Evolutionary conservation across 2,113 vertebrate species (phyloP).

Genomic region (Pelecanus crispus): DNA sequence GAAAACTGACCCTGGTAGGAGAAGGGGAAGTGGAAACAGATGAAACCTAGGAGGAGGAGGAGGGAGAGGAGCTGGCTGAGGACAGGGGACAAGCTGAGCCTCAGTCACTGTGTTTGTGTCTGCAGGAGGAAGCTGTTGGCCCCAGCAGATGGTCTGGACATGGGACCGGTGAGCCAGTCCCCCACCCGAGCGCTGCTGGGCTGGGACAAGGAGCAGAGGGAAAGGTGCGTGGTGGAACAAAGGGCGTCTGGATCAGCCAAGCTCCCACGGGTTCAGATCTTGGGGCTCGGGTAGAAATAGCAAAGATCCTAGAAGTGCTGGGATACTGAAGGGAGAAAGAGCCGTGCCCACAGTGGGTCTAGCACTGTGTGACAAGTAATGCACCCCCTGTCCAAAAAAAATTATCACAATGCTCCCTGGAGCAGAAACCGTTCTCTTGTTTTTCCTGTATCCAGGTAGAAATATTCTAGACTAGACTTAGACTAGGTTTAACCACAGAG

Average conservation of each 20-base stretch:
- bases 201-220: constrained; percentile 22
- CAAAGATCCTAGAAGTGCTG: neutral
- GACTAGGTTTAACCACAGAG: neutral
- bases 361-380: neutral
- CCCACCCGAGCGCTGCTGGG: constrained; percentile 54
- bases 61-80: neutral
- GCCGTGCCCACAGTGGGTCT: accelerated
- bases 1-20: neutral
- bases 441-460: neutral
- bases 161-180: neutral
- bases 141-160: constrained; percentile 42
- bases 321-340: neutral
- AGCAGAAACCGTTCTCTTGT: neutral
- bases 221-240: neutral
- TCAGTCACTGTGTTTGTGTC: neutral
- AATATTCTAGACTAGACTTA: too few relatives aligned
- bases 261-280: neutral
- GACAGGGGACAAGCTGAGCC: neutral
- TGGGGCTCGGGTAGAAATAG: neutral
- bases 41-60: neutral
- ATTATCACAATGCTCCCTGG: accelerated
- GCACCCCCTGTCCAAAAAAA: neutral
- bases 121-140: constrained; percentile 51
- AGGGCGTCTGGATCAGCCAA: accelerated
- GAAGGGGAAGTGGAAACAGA: neutral